These are phyloP conservation scores for Tiliacea citrago DNA, from an alignment of 2,888 invertebrate species.

Conservation along the genomic window DNA sequence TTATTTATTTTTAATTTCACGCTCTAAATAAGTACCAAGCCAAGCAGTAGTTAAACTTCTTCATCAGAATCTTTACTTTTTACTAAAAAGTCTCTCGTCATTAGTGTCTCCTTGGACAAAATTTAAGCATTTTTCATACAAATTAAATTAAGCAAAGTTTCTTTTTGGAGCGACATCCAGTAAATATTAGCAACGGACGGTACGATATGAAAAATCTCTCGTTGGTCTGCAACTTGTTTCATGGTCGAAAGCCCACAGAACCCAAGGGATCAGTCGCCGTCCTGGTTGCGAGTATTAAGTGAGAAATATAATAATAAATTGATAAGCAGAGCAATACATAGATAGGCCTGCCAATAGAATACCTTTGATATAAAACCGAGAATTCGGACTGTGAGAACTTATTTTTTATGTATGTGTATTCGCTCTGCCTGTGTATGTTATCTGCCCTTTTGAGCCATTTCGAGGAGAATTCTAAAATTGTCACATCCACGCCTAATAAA, in stretches of 20 bases:
- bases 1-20: constrained; percentile 16
- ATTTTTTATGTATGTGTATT: not conserved
- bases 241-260: constrained; percentile 54
- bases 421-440: not conserved
- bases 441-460: not conserved
- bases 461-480: constrained; percentile 33
- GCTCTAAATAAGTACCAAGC: constrained; percentile 16
- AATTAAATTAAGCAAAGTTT: constrained; percentile 31
- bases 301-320: constrained; percentile 31
- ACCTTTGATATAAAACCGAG: not conserved
- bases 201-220: constrained; percentile 57
- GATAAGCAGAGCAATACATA: constrained; percentile 9
- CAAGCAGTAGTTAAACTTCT: constrained; percentile 9
- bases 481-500: constrained; percentile 43
- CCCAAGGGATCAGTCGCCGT: not conserved
- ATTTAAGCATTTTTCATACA: constrained; percentile 45
- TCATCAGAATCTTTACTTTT: constrained; percentile 30
- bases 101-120: constrained; percentile 23
- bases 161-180: constrained; percentile 27
- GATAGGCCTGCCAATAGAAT: not conserved
- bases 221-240: constrained; percentile 68
- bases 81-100: constrained; percentile 14
- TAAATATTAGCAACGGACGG: constrained; percentile 19
- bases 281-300: constrained; percentile 21
- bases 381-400: not conserved